phyloP scores from a whole-genome alignment of 2,797 vertebrate species.

The Sebastes umbrosus region DNA sequence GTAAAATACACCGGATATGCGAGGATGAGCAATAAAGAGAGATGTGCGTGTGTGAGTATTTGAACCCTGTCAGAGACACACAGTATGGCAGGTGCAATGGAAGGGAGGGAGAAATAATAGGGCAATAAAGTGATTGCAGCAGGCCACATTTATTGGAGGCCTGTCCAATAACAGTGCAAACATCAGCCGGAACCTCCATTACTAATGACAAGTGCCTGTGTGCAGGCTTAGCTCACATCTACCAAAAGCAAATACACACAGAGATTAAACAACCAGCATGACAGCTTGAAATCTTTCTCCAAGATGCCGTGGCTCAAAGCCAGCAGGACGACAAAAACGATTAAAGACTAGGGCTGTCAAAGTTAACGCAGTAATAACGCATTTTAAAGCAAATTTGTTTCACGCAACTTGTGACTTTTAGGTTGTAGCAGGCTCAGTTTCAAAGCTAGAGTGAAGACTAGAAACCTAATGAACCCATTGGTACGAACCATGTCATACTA shows the following conservation, averaged over 20 bases:
- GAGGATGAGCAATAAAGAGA: neutral
- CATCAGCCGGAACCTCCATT: slow-evolving; percentile 5
- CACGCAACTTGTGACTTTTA: no score
- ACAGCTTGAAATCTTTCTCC: neutral
- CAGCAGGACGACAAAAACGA: neutral
- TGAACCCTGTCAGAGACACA: neutral
- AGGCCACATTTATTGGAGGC: neutral
- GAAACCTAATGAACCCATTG: no score
- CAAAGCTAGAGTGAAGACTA: no score
- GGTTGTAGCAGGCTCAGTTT: no score
- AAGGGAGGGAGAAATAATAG: neutral
- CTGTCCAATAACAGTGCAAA: slow-evolving; percentile 17
- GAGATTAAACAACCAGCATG: slow-evolving; percentile 24
- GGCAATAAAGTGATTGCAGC: neutral
- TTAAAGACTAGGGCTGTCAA: neutral
- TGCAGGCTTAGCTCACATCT: neutral
- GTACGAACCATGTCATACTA: no score
- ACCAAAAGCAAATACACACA: slow-evolving; percentile 31
- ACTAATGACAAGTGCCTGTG: neutral
- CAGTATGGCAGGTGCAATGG: neutral
- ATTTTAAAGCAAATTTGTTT: no score
- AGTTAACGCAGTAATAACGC: no score
- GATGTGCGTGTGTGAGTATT: neutral
- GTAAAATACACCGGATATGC: neutral
- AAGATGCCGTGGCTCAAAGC: neutral